Evolutionary conservation across 2,888 invertebrate genomes (phyloP).

Genomic region (Eilema depressum): DNA sequence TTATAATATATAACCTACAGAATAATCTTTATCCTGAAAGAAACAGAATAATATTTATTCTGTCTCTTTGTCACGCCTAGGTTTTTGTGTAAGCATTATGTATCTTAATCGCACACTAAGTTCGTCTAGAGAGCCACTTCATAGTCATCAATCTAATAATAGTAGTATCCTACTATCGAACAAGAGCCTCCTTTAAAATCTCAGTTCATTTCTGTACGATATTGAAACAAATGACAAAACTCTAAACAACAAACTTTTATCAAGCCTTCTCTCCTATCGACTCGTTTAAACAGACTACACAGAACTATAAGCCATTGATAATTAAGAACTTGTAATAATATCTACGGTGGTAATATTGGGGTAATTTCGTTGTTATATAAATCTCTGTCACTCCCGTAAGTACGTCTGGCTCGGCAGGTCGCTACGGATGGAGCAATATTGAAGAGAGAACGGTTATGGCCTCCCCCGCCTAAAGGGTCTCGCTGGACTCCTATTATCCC

Average conservation of each 20-base stretch:
- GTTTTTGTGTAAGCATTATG: too few relatives aligned
- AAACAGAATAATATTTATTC: too few relatives aligned
- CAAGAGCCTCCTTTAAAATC: not conserved
- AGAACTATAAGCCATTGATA: not conserved
- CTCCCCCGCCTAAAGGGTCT: slow-evolving; percentile 60
- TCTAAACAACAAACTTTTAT: not conserved
- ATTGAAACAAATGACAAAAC: not conserved
- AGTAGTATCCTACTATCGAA: not conserved
- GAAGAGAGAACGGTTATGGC: slow-evolving; percentile 67
- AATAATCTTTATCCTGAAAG: too few relatives aligned
- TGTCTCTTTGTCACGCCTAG: too few relatives aligned
- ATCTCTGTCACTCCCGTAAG: slow-evolving; percentile 44
- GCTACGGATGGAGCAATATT: slow-evolving; percentile 59
- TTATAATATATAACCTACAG: too few relatives aligned
- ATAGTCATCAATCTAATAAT: too few relatives aligned
- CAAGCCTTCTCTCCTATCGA: not conserved
- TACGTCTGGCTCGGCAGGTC: slow-evolving; percentile 33
- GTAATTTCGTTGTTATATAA: slow-evolving; percentile 31
- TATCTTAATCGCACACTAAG: too few relatives aligned
- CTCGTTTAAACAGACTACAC: not conserved
- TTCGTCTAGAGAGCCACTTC: too few relatives aligned
- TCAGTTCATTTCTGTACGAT: not conserved
- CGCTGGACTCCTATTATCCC: slow-evolving; percentile 63
- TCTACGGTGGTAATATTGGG: not conserved
- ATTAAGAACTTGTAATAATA: slow-evolving; percentile 9